phyloP scores from a whole-genome alignment of 2,888 invertebrate species.

The Euplexia lucipara region DNA sequence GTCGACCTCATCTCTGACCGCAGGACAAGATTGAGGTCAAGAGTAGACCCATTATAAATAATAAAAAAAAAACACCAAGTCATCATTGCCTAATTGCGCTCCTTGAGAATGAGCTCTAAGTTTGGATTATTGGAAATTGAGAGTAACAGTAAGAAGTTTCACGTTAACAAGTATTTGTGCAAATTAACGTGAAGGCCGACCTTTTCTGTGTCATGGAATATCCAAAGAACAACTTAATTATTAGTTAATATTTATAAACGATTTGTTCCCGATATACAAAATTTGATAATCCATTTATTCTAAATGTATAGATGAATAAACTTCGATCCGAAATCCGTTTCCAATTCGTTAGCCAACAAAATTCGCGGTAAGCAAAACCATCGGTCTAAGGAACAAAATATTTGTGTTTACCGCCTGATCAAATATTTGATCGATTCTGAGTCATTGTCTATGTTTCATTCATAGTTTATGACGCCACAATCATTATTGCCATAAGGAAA shows the following conservation, averaged over 20 bases:
- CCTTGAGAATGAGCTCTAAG: too few relatives aligned
- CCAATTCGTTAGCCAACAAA: background rate
- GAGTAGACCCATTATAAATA: too few relatives aligned
- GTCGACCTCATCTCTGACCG: too few relatives aligned
- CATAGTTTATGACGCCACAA: constrained; percentile 29
- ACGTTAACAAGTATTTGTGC: too few relatives aligned
- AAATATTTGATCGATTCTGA: constrained; percentile 42
- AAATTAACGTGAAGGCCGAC: too few relatives aligned
- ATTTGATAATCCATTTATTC: background rate
- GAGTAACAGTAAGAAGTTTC: too few relatives aligned
- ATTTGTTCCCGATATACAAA: too few relatives aligned
- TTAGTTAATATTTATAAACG: too few relatives aligned
- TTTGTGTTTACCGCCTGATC: constrained; percentile 34
- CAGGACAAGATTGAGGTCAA: too few relatives aligned
- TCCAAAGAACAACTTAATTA: background rate
- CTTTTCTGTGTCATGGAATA: background rate
- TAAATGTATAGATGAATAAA: background rate
- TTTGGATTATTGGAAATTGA: too few relatives aligned
- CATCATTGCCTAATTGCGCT: too few relatives aligned
- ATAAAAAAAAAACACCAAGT: too few relatives aligned
- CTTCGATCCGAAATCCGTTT: constrained; percentile 8
- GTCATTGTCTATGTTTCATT: constrained; percentile 17
- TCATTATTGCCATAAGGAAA: background rate
- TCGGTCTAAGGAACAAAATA: constrained; percentile 23
- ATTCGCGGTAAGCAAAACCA: constrained; percentile 2